These are phyloP conservation scores for Protophormia terraenovae DNA, from an alignment of 2,888 invertebrate genomes.

Conservation along the genomic window DNA sequence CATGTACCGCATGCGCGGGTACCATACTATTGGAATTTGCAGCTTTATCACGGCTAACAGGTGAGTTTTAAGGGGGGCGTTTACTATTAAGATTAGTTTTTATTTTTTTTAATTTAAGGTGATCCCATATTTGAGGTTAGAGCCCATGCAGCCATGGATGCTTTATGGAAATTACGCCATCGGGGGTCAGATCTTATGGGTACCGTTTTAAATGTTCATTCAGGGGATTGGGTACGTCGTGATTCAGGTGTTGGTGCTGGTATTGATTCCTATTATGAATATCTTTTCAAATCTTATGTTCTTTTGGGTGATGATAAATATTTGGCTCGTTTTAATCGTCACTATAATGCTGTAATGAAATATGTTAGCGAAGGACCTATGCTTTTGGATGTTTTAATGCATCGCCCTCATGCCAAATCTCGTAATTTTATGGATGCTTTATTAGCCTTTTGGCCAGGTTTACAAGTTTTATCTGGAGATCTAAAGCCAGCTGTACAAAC, in stretches of 20 bases:
- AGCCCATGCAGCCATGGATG: conserved; percentile 97
- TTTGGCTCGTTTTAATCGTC: conserved; percentile 95
- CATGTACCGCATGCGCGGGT: conserved; percentile 99
- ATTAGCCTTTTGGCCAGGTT: conserved; percentile 98
- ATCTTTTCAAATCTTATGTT: conserved; percentile 98
- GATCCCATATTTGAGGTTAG: conserved; percentile 96
- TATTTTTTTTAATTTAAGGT: too few species aligned
- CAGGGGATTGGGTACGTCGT: conserved; percentile 97
- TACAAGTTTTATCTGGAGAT: conserved; percentile 95
- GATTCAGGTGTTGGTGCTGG: conserved; percentile 99
- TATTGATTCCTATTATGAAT: conserved; percentile 99
- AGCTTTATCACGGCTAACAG: conserved; percentile 95
- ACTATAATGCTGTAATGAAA: conserved; percentile 98
- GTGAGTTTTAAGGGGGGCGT: conserved; percentile 78
- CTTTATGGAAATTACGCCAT: conserved; percentile 96
- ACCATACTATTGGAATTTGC: conserved; percentile 99
- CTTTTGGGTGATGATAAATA: conserved; percentile 96
- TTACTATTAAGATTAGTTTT: not conserved
- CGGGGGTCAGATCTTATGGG: conserved; percentile 96
- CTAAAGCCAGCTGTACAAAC: conserved; percentile 99
- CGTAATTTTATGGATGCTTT: conserved; percentile 98
- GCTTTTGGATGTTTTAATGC: conserved; percentile 97
- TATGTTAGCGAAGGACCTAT: conserved; percentile 96
- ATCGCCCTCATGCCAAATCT: conserved; percentile 95
- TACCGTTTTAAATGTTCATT: conserved; percentile 98